These are phyloP conservation scores for Cichlasoma orientale DNA, from an alignment of 2,797 vertebrate species.

Conservation along the genomic window DNA sequence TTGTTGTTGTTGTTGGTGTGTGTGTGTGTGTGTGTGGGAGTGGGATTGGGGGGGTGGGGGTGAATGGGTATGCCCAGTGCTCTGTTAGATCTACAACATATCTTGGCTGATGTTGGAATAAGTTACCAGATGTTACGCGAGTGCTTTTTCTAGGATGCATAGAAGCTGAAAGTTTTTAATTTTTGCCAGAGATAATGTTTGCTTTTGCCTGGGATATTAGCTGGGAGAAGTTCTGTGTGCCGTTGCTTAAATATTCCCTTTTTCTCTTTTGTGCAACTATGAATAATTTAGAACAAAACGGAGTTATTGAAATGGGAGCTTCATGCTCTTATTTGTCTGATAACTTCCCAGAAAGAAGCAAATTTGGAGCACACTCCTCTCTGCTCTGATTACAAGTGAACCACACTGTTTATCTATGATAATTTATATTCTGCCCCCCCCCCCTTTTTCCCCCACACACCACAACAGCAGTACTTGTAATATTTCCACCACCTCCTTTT, in stretches of 20 bases:
- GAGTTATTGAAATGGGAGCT: background rate
- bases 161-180: background rate
- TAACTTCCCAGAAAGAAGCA: background rate
- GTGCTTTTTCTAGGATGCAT: background rate
- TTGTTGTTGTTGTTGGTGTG: too few species aligned
- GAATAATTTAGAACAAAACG: too few species aligned
- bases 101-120: slow-evolving; percentile 1
- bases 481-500: slow-evolving; percentile 59
- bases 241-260: slow-evolving; percentile 5
- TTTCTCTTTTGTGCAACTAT: slow-evolving; percentile 3
- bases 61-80: background rate
- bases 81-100: slow-evolving; percentile 22
- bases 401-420: slow-evolving; percentile 51
- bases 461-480: slow-evolving; percentile 35
- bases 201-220: background rate
- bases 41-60: too few species aligned
- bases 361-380: background rate
- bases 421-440: slow-evolving; percentile 43
- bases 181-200: background rate
- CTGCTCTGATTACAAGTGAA: slow-evolving; percentile 54
- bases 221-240: background rate
- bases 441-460: background rate
- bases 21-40: too few species aligned
- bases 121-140: background rate
- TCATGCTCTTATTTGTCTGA: background rate